Evolutionary conservation across 2,888 invertebrate species (phyloP).

Genomic region (Andrena hattorfiana): DNA sequence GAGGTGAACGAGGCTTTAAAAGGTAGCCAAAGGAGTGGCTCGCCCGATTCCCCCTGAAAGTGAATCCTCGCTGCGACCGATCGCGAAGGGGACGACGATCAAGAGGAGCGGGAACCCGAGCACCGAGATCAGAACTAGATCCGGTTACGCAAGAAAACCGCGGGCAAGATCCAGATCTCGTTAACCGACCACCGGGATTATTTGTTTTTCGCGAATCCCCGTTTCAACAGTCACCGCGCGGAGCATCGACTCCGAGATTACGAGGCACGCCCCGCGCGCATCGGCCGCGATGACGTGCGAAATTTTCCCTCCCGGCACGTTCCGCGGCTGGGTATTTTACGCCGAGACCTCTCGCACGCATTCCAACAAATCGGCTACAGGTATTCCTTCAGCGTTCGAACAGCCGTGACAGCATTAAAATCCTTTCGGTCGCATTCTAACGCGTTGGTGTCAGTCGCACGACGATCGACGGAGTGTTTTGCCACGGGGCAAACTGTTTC

Average conservation of each 20-base stretch:
- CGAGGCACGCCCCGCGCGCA: background rate
- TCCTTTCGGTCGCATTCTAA: too few species aligned
- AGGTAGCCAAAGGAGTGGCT: constrained; percentile 29
- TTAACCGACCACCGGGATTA: constrained; percentile 73
- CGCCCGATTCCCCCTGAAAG: constrained; percentile 56
- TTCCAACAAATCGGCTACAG: too few species aligned
- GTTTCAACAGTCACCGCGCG: constrained; percentile 51
- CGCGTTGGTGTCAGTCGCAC: too few species aligned
- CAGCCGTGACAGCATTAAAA: too few species aligned
- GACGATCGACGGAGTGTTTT: too few species aligned
- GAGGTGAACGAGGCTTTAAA: constrained; percentile 49
- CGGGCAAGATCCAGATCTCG: constrained; percentile 76
- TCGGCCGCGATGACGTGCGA: background rate
- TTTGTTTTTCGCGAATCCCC: constrained; percentile 70
- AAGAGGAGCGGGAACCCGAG: constrained; percentile 33
- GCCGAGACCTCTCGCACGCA: too few species aligned
- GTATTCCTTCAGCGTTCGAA: too few species aligned
- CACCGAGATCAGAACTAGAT: constrained; percentile 66
- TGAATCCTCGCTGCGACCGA: constrained; percentile 58
- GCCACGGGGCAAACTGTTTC: background rate
- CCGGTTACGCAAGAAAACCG: constrained; percentile 78
- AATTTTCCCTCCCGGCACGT: background rate
- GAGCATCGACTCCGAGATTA: constrained; percentile 27
- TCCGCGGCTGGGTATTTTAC: too few species aligned
- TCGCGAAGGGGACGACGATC: constrained; percentile 37